These are phyloP conservation scores for Patella caerulea DNA, from an alignment of 2,888 invertebrate species.

Conservation along the genomic window DNA sequence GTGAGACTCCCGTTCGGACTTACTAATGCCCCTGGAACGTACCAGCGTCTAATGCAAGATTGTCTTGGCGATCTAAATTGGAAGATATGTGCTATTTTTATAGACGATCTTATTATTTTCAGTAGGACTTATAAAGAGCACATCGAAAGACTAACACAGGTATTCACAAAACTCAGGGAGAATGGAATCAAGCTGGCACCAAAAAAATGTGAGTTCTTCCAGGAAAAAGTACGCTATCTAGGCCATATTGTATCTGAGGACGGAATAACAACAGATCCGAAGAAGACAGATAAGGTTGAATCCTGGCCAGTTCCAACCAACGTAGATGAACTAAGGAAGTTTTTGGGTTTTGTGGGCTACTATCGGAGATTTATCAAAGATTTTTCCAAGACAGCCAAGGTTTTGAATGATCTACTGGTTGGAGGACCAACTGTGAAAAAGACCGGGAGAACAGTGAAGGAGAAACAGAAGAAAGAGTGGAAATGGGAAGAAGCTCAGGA, in stretches of 20 bases:
- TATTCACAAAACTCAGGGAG: conserved; percentile 21
- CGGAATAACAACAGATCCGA: conserved; percentile 21
- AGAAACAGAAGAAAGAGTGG: conserved; percentile 22
- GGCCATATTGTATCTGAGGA: conserved; percentile 20
- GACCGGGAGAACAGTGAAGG: conserved; percentile 7
- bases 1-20: background rate
- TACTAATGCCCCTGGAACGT: background rate
- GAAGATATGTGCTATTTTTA: conserved; percentile 10
- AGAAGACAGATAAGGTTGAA: conserved; percentile 26
- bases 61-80: conserved; percentile 32
- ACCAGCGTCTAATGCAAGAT: conserved; percentile 14
- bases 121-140: conserved; percentile 26
- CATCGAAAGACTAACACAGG: conserved; percentile 19
- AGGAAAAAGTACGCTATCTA: conserved; percentile 30
- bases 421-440: conserved; percentile 13
- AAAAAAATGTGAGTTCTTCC: conserved; percentile 32
- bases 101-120: conserved; percentile 12
- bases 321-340: background rate
- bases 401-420: conserved; percentile 27
- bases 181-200: conserved; percentile 30
- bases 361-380: background rate
- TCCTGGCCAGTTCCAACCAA: conserved; percentile 6
- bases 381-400: conserved; percentile 30
- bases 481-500: conserved; percentile 31
- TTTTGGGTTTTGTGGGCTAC: background rate